Evolutionary conservation across 1,140 invertebrate species (phyloP), one percentile per base, ranked within the genome.

Genomic region (Tetramorium simillimum): DNA sequence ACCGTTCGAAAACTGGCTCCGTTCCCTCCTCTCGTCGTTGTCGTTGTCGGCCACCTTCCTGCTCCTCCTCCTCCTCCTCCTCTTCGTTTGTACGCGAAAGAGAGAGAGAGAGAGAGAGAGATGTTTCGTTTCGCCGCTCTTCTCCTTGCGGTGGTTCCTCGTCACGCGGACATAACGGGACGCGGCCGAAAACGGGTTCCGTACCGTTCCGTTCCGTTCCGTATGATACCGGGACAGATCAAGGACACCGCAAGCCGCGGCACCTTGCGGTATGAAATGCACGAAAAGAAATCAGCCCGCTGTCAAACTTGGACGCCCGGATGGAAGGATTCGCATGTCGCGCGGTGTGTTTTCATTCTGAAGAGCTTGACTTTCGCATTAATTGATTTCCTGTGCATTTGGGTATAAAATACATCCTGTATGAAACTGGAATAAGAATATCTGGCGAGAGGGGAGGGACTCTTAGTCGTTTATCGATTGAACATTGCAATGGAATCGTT

Each of bases 1-100:
- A 92, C 93, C 92, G 94, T 93, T 94, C 89, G 92, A 93, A 93
- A 94, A 93, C 93, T 93, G 91, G 92, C 93, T 94, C 86, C 82
- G 65, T 75, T 88, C 88, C 87, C 89, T 86, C 82, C 86, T 90
- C 87, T 60, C 53, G 53, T 43, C 33, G 72, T 72, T n/a, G 73
- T 76, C 37, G 73, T 76, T 33, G 53, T 40, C 33, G 56, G 18
- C 78, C 69, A 69, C 21, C 77, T 53, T 21, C 51, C 33, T 21
- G 62, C 60, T 60, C 77, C 62, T 67, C 56, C 40, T 18, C 58
- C 37, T n/a, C 40, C 14, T 58, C 37, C n/a, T n/a, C n/a, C n/a
- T n/a, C n/a, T n/a, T n/a, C 63, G 78, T 90, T 73, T 56, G 78
- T 90, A 60, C 85, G 21, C 81, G 82, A 33, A 4, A 33, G 3